Evolutionary conservation across 2,797 vertebrate species (phyloP).

Genomic region (Hoplostethus mediterraneus): DNA sequence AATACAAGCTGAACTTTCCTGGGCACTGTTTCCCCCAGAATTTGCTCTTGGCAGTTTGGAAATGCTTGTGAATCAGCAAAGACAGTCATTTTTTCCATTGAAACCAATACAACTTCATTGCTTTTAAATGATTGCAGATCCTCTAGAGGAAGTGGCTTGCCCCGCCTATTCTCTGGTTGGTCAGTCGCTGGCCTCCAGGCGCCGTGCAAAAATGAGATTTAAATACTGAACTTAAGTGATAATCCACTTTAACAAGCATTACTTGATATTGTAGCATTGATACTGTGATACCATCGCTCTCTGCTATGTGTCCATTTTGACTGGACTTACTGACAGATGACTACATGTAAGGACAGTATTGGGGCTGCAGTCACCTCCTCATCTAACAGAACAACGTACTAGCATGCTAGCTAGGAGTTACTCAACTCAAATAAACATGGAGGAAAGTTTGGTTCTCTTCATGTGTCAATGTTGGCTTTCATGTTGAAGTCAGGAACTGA

Average conservation of each 20-base stretch:
- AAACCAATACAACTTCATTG: slow-evolving; percentile 49
- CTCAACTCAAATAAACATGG: no score
- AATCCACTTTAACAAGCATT: slow-evolving; percentile 26
- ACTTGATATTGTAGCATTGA: slow-evolving; percentile 8
- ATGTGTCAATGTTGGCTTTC: no score
- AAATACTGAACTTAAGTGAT: slow-evolving; percentile 14
- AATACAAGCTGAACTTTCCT: slow-evolving; percentile 63
- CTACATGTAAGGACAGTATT: not conserved
- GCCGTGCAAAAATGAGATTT: no score
- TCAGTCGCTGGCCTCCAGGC: slow-evolving; percentile 3
- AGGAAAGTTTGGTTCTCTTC: no score
- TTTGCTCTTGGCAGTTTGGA: slow-evolving; percentile 53
- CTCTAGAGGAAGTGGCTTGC: slow-evolving; percentile 13
- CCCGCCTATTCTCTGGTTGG: slow-evolving; percentile 14
- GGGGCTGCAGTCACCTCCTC: no score
- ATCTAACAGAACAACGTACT: no score
- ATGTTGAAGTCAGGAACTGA: no score
- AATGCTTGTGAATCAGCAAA: slow-evolving; percentile 21
- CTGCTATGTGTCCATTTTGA: not conserved
- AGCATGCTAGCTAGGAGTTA: no score
- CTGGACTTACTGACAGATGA: not conserved
- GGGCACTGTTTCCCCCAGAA: slow-evolving; percentile 41
- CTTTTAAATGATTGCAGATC: slow-evolving; percentile 15
- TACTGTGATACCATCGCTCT: not conserved
- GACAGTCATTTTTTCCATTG: slow-evolving; percentile 62